Conservation (phyloP, 2,888 invertebrate species). For the Danaus chrysippus region DNA sequence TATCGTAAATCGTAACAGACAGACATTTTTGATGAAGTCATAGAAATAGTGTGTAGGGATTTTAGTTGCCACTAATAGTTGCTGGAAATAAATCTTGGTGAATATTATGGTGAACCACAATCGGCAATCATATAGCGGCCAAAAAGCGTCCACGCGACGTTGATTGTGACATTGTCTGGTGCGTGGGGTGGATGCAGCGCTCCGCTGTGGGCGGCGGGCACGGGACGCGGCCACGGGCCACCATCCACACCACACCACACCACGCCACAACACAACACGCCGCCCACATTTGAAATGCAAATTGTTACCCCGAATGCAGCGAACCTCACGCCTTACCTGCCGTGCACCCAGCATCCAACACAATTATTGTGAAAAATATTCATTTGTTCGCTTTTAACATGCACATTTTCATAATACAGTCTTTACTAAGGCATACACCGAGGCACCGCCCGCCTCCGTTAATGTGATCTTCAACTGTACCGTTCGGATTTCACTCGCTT, state of each 20-base stretch:
- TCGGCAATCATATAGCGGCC: constrained; percentile 71
- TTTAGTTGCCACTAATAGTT: constrained; percentile 13
- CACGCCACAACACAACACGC: constrained; percentile 54
- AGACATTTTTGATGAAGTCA: neutral
- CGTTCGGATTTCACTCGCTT: neutral
- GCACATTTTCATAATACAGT: constrained; percentile 56
- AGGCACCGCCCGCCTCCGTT: constrained; percentile 9
- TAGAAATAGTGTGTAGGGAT: neutral
- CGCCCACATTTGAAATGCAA: constrained; percentile 60
- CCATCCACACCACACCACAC: constrained; percentile 47
- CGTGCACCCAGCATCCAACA: constrained; percentile 45
- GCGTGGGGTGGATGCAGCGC: constrained; percentile 48
- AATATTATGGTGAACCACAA: constrained; percentile 63
- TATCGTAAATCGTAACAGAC: neutral
- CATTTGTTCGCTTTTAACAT: constrained; percentile 62
- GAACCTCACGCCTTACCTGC: constrained; percentile 68
- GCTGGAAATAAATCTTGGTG: constrained; percentile 44
- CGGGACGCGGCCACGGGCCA: constrained; percentile 38
- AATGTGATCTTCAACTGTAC: constrained; percentile 15
- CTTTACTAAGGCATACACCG: constrained; percentile 28
- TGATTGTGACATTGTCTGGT: constrained; percentile 77
- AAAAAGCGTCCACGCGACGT: constrained; percentile 76
- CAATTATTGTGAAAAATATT: constrained; percentile 76
- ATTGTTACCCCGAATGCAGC: constrained; percentile 64
- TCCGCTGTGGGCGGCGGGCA: constrained; percentile 41